phyloP scores from a whole-genome alignment of 2,888 invertebrate genomes.

The Oscheius sp. region DNA sequence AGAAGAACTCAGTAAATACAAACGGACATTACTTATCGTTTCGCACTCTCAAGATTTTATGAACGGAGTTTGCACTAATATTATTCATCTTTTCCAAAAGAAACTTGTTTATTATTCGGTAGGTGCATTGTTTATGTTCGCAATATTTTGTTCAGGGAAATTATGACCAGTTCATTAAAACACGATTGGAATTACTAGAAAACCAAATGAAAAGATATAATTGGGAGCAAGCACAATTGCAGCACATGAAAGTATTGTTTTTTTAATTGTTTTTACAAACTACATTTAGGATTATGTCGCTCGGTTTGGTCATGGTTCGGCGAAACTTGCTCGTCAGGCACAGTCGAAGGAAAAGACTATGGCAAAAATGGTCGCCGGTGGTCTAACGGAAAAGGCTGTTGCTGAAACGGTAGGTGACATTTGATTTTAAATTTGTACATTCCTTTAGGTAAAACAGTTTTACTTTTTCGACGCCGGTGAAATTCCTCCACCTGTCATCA shows the following conservation, averaged over 20 bases:
- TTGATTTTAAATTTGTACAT: slow-evolving; percentile 3
- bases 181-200: slow-evolving; percentile 91
- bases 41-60: slow-evolving; percentile 99
- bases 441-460: slow-evolving; percentile 83
- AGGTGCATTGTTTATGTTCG: slow-evolving; percentile 52
- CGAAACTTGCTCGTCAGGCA: slow-evolving; percentile 96
- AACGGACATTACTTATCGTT: slow-evolving; percentile 93
- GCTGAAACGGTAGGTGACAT: slow-evolving; percentile 81
- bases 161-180: slow-evolving; percentile 95
- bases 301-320: slow-evolving; percentile 98
- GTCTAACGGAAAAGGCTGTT: slow-evolving; percentile 91
- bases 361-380: slow-evolving; percentile 98
- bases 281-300: slow-evolving; percentile 89
- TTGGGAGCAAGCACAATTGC: slow-evolving; percentile 99
- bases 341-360: slow-evolving; percentile 99
- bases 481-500: slow-evolving; percentile 97
- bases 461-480: slow-evolving; percentile 95
- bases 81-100: slow-evolving; percentile 92
- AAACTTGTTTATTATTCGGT: slow-evolving; percentile 93
- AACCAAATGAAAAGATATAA: slow-evolving; percentile 99
- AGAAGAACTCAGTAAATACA: slow-evolving; percentile 94
- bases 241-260: slow-evolving; percentile 90
- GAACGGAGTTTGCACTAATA: slow-evolving; percentile 91
- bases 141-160: slow-evolving; percentile 79
- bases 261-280: background rate